phyloP scores from a whole-genome alignment of 2,797 vertebrate species.

The Myotis planiceps region DNA sequence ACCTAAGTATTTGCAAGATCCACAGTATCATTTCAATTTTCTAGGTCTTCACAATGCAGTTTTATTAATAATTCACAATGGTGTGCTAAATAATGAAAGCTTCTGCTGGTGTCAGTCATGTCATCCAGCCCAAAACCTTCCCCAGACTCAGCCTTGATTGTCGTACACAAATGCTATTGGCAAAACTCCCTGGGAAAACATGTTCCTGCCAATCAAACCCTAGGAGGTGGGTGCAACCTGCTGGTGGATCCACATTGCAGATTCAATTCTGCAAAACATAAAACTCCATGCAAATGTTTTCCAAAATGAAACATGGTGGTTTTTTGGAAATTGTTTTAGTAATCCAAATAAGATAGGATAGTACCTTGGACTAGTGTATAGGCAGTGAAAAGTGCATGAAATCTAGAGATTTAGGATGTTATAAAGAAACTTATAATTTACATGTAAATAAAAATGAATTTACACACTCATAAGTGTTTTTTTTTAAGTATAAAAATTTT shows the following conservation, averaged over 20 bases:
- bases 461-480: background rate
- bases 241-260: slow-evolving; percentile 44
- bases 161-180: slow-evolving; percentile 78
- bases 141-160: slow-evolving; percentile 77
- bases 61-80: slow-evolving; percentile 84
- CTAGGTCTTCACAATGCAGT: slow-evolving; percentile 67
- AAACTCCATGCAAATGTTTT: slow-evolving; percentile 54
- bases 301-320: slow-evolving; percentile 8
- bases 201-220: slow-evolving; percentile 80
- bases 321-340: no score
- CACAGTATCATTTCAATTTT: slow-evolving; percentile 72
- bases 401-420: no score
- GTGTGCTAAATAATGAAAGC: slow-evolving; percentile 83
- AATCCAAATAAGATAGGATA: no score
- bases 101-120: slow-evolving; percentile 80
- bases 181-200: slow-evolving; percentile 79
- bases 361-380: no score
- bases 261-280: slow-evolving; percentile 61
- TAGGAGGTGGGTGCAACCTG: slow-evolving; percentile 58
- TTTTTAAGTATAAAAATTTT: background rate
- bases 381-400: no score
- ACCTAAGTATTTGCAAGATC: slow-evolving; percentile 58
- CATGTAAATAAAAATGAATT: slow-evolving; percentile 22
- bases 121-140: slow-evolving; percentile 69
- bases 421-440: no score